Conservation (phyloP, 2,113 vertebrate genomes). For the Pseudopipra pipra region DNA sequence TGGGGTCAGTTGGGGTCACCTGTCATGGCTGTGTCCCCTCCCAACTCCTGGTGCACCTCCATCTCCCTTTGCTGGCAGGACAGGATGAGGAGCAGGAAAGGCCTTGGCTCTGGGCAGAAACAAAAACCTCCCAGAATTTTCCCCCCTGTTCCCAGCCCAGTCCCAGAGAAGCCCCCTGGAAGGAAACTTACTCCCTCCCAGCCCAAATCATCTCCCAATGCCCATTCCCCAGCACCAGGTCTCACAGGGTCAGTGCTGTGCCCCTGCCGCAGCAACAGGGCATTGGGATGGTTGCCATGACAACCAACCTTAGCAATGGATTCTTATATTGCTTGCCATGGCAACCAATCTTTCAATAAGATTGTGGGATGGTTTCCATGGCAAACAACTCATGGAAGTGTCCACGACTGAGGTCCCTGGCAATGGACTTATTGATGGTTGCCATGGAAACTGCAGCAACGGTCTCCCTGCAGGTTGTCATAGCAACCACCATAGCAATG, state of each 20-base stretch:
- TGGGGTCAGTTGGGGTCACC: background rate
- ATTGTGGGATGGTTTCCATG: background rate
- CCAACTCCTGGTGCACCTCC: background rate
- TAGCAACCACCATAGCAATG: background rate
- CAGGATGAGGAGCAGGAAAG: background rate
- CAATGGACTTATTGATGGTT: background rate
- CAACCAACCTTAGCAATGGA: background rate
- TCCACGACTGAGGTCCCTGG: background rate
- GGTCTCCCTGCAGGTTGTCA: background rate
- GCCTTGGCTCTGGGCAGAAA: background rate
- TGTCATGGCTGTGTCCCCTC: background rate
- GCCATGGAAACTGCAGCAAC: background rate
- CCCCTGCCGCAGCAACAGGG: background rate
- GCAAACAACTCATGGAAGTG: background rate
- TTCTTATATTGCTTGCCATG: background rate
- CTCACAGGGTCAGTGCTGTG: background rate
- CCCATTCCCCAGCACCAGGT: background rate
- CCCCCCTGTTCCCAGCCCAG: too few relatives aligned
- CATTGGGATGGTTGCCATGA: too few relatives aligned
- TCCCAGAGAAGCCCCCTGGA: background rate
- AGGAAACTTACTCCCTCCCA: background rate
- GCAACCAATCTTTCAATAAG: background rate
- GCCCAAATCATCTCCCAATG: background rate
- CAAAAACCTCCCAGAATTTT: background rate
- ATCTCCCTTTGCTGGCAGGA: accelerated